Conservation (phyloP, 2,797 vertebrate species). For the Coranthus polyacanthus region DNA sequence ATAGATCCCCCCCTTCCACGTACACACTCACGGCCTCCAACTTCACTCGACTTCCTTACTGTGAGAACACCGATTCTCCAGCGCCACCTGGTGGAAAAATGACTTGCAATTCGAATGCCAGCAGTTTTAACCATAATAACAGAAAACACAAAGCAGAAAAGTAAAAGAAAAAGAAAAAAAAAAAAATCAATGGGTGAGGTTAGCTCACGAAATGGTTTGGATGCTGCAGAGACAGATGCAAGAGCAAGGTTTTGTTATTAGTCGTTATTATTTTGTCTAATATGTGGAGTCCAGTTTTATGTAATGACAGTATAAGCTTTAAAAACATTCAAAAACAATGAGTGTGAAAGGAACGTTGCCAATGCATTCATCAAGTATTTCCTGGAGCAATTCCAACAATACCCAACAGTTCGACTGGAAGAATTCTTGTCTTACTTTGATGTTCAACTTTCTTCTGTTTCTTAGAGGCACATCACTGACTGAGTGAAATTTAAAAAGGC, state of each 20-base stretch:
- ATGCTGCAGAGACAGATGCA: background rate
- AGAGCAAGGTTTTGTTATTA: conserved; percentile 5
- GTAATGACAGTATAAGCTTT: conserved; percentile 45
- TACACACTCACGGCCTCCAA: background rate
- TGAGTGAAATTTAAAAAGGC: conserved; percentile 63
- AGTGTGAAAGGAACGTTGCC: conserved; percentile 49
- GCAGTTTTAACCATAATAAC: background rate
- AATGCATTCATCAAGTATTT: conserved; percentile 56
- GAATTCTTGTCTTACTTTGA: conserved; percentile 61
- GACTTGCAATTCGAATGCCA: background rate
- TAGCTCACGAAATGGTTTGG: background rate
- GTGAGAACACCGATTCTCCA: conserved; percentile 17
- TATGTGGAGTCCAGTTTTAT: conserved; percentile 23
- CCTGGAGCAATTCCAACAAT: conserved; percentile 65
- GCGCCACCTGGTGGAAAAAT: conserved; percentile 67
- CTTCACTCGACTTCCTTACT: background rate
- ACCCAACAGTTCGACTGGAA: conserved; percentile 62
- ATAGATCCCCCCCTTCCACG: conserved; percentile 12
- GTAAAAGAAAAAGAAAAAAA: background rate
- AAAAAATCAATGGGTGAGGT: too few species aligned
- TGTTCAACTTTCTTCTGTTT: conserved; percentile 61
- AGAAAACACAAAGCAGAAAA: background rate
- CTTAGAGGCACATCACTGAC: conserved; percentile 39
- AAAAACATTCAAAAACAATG: conserved; percentile 55
- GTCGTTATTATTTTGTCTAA: too few species aligned